phyloP scores from a whole-genome alignment of 2,797 vertebrate genomes.

The Myripristis jacobus region DNA sequence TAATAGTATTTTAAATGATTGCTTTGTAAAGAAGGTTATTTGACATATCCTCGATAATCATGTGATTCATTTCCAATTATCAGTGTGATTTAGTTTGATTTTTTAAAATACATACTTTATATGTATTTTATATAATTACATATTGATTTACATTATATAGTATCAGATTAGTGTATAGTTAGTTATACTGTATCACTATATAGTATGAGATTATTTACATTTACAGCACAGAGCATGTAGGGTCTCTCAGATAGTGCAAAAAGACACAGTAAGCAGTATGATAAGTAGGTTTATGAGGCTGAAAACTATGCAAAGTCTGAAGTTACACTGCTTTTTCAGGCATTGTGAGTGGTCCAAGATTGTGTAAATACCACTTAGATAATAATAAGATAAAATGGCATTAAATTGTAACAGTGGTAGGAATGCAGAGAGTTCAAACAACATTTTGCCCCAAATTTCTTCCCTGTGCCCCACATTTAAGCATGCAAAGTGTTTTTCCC shows the following conservation, averaged over 20 bases:
- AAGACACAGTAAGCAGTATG: neutral
- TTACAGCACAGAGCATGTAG: neutral
- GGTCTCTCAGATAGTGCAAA: neutral
- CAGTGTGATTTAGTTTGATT: too few relatives aligned
- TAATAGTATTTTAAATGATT: slow-evolving; percentile 18
- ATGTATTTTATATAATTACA: too few relatives aligned
- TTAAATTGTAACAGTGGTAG: slow-evolving; percentile 39
- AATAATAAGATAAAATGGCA: slow-evolving; percentile 38
- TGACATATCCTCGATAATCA: neutral
- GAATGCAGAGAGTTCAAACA: slow-evolving; percentile 33
- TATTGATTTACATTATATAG: neutral
- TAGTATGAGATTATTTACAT: neutral
- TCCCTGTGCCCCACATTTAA: slow-evolving; percentile 39
- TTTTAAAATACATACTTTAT: too few relatives aligned
- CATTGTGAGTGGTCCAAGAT: neutral
- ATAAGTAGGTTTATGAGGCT: slow-evolving; percentile 27
- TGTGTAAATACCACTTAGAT: slow-evolving; percentile 47
- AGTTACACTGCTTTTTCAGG: slow-evolving; percentile 26
- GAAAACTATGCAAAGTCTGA: slow-evolving; percentile 24
- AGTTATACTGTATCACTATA: too few relatives aligned
- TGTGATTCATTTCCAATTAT: neutral
- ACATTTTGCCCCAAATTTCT: slow-evolving; percentile 29
- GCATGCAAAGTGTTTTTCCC: slow-evolving; percentile 32
- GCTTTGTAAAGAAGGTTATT: neutral
- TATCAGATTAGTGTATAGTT: neutral